Conservation (phyloP, 2,797 vertebrate genomes). For the Melanotaenia boesemani region DNA sequence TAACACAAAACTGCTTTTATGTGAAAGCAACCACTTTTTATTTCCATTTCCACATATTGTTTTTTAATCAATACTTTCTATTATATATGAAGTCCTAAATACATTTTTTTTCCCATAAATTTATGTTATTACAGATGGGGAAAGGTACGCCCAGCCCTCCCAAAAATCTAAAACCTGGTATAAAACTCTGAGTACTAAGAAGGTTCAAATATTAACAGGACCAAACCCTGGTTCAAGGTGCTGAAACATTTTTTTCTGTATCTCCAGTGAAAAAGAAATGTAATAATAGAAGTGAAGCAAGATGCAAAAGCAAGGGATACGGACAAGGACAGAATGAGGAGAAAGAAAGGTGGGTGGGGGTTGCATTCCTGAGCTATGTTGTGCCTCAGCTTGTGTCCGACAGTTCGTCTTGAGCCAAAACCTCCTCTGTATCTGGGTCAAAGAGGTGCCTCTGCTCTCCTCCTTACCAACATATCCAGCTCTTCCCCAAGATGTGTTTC, state of each 20-base stretch:
- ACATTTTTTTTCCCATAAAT: too few species aligned
- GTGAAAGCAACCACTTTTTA: too few species aligned
- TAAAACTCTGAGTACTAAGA: background rate
- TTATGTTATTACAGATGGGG: too few species aligned
- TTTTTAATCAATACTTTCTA: too few species aligned
- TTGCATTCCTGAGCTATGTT: conserved; percentile 72
- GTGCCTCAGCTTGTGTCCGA: conserved; percentile 66
- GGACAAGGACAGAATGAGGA: conserved; percentile 30
- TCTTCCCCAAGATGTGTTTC: conserved; percentile 33
- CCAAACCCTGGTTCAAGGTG: background rate
- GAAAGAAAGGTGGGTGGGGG: conserved; percentile 35
- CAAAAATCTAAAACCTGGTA: too few species aligned
- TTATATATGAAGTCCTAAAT: too few species aligned
- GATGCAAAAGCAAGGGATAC: conserved; percentile 9
- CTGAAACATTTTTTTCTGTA: too few species aligned
- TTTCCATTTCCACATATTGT: too few species aligned
- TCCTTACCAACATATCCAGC: conserved; percentile 28
- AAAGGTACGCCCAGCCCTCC: too few species aligned
- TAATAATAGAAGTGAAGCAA: conserved; percentile 17
- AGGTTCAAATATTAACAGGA: background rate
- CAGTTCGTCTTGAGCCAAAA: conserved; percentile 71
- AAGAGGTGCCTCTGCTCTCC: conserved; percentile 48
- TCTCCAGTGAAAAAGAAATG: conserved; percentile 9
- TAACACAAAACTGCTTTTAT: too few species aligned
- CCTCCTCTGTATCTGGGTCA: conserved; percentile 77